Conservation (phyloP, 2,888 invertebrate species). For the Dicroscelio sp. region DNA sequence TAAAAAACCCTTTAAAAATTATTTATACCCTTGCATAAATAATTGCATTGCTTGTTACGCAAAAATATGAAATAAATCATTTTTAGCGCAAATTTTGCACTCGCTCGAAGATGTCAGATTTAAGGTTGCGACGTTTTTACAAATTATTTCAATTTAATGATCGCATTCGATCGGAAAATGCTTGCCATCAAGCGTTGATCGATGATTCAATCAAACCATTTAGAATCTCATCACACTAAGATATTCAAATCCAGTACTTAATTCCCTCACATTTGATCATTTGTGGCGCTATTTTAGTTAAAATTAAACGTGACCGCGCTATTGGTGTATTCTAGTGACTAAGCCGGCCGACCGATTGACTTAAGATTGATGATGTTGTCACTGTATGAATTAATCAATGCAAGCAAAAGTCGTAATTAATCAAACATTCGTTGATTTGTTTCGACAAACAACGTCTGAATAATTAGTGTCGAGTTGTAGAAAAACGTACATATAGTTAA, state of each 20-base stretch:
- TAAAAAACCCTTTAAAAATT: too few species aligned
- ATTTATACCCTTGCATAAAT: too few species aligned
- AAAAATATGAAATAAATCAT: too few species aligned
- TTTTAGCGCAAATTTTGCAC: too few species aligned
- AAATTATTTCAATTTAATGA: too few species aligned
- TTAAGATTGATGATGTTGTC: slow-evolving; percentile 56
- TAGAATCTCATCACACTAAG: not conserved
- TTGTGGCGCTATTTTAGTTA: slow-evolving; percentile 34
- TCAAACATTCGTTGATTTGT: slow-evolving; percentile 29
- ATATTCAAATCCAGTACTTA: not conserved
- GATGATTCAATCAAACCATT: not conserved
- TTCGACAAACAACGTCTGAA: slow-evolving; percentile 32
- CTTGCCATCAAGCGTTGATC: too few species aligned
- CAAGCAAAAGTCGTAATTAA: slow-evolving; percentile 19
- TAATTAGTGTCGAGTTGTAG: not conserved
- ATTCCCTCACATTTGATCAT: not conserved
- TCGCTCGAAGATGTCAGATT: too few species aligned
- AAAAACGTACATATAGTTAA: not conserved
- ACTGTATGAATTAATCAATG: slow-evolving; percentile 40
- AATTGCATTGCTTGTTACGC: too few species aligned
- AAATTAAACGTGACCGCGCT: slow-evolving; percentile 45
- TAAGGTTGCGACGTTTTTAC: too few species aligned
- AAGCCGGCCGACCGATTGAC: slow-evolving; percentile 47
- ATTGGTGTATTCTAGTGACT: slow-evolving; percentile 14
- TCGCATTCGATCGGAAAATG: too few species aligned